Evolutionary conservation across 2,888 invertebrate genomes (phyloP).

Genomic region (Cylloceria caligata): DNA sequence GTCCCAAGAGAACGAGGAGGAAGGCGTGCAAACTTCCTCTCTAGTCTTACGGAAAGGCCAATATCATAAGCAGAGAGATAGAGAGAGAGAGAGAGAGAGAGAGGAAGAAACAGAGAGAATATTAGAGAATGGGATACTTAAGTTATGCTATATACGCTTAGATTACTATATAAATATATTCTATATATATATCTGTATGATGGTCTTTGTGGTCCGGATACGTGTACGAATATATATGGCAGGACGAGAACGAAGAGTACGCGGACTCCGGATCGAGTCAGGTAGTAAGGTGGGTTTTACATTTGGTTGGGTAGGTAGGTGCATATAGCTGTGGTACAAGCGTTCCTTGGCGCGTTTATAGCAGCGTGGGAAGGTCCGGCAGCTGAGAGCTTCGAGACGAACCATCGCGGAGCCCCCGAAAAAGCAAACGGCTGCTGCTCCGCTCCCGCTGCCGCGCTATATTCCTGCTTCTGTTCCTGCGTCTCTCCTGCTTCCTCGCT

Average conservation of each 20-base stretch:
- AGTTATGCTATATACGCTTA: not conserved
- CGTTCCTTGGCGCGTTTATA: conserved; percentile 61
- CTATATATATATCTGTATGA: conserved; percentile 2
- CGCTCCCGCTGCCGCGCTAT: conserved; percentile 71
- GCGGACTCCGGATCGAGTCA: conserved; percentile 71
- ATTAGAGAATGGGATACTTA: conserved; percentile 6
- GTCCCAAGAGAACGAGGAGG: conserved; percentile 25
- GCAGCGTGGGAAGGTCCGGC: conserved; percentile 84
- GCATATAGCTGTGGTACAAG: conserved; percentile 59
- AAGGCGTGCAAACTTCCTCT: conserved; percentile 53
- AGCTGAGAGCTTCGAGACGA: conserved; percentile 77
- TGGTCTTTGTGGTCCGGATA: conserved; percentile 43
- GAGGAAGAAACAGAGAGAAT: conserved; percentile 10
- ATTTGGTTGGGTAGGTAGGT: conserved; percentile 68
- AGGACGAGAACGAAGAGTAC: conserved; percentile 57
- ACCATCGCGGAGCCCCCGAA: conserved; percentile 73
- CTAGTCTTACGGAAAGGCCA: not conserved
- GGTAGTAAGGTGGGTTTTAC: conserved; percentile 78
- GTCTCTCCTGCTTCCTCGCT: conserved; percentile 54
- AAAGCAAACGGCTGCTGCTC: conserved; percentile 74
- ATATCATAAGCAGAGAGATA: not conserved
- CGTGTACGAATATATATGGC: conserved; percentile 25
- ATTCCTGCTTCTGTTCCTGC: conserved; percentile 54
- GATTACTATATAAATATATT: conserved; percentile 46
- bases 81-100: not conserved